phyloP scores from a whole-genome alignment of 2,113 vertebrate genomes.

The Artemisiospiza belli region DNA sequence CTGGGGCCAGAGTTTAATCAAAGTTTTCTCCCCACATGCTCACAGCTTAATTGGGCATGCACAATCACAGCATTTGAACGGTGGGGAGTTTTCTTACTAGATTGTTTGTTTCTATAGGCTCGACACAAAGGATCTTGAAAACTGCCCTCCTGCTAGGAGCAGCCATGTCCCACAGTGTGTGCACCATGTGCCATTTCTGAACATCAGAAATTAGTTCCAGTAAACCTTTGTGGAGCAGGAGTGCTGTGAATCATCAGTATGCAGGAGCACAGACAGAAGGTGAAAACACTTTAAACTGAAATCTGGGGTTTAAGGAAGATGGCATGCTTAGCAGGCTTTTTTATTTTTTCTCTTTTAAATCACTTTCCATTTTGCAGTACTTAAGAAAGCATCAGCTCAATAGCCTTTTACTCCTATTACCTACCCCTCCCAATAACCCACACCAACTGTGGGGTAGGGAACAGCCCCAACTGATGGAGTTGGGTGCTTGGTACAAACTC shows the following conservation, averaged over 20 bases:
- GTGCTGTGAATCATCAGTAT: neutral
- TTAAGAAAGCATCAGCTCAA: neutral
- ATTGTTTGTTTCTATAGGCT: neutral
- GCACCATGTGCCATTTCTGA: neutral
- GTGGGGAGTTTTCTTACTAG: neutral
- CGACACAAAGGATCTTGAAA: neutral
- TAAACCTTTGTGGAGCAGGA: neutral
- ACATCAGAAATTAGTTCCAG: neutral
- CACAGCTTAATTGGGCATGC: neutral
- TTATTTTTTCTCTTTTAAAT: neutral
- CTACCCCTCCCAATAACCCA: neutral
- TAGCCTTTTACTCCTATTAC: neutral
- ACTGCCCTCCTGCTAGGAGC: neutral
- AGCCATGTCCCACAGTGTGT: neutral
- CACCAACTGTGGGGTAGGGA: rapidly evolving
- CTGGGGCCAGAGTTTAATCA: neutral
- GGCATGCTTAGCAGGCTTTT: neutral
- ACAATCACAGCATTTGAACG: rapidly evolving
- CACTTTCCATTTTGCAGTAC: neutral
- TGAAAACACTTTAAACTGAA: neutral
- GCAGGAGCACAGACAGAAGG: neutral
- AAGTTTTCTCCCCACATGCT: neutral
- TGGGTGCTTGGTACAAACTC: neutral
- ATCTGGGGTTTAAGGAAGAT: neutral
- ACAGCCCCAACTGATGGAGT: neutral